These are phyloP conservation scores for Chamaea fasciata DNA, from an alignment of 2,113 vertebrate genomes.

Conservation along the genomic window DNA sequence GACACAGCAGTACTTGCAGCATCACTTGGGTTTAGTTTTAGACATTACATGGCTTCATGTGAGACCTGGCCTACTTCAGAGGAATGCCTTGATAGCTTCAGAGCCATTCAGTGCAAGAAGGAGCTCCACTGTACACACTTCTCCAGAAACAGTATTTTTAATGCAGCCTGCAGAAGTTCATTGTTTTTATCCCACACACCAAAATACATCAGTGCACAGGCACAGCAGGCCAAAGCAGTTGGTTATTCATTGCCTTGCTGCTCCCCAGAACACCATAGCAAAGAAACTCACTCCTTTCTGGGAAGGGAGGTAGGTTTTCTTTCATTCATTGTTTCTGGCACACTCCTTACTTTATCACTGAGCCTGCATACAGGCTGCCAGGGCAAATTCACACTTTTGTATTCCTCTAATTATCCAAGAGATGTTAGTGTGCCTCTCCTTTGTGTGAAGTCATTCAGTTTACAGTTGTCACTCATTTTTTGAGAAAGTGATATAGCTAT, in stretches of 20 bases:
- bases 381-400: neutral
- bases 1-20: neutral
- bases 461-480: neutral
- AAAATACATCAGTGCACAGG: neutral
- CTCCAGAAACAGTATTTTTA: neutral
- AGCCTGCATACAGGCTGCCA: neutral
- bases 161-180: neutral
- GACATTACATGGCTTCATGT: neutral
- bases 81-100: neutral
- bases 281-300: neutral
- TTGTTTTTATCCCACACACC: neutral
- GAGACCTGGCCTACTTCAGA: neutral
- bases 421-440: neutral
- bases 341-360: neutral
- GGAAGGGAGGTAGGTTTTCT: neutral
- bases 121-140: neutral
- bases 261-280: neutral
- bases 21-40: neutral
- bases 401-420: neutral
- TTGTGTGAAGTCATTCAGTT: neutral
- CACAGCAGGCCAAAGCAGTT: neutral
- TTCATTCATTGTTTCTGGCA: neutral
- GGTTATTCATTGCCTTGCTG: neutral
- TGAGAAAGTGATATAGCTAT: neutral
- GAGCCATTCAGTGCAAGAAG: neutral